Percentiles rank a stretch among this genome's conserved stretches.
Evolutionary conservation across 2,888 invertebrate genomes (phyloP).

Genomic region (Tachina lurida): DNA sequence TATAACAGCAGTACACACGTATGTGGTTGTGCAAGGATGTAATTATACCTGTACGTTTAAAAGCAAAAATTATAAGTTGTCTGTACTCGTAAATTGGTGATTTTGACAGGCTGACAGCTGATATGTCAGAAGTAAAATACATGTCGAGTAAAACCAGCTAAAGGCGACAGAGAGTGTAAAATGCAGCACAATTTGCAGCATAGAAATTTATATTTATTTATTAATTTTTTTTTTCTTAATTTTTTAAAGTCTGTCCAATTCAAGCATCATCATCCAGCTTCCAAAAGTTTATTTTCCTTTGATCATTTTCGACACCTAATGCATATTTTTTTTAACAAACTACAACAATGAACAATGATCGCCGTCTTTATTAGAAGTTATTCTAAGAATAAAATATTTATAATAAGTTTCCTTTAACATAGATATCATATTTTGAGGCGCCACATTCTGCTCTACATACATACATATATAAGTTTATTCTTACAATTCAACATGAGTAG

Average conservation of each 20-base stretch:
- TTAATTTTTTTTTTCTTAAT: neutral
- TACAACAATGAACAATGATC: neutral
- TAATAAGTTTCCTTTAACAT: slow-evolving; percentile 9
- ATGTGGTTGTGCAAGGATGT: too few species aligned
- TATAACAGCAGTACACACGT: too few species aligned
- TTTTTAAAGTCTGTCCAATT: neutral
- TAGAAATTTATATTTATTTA: neutral
- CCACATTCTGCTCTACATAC: slow-evolving; percentile 41
- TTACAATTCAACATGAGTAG: slow-evolving; percentile 13
- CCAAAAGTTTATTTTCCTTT: neutral
- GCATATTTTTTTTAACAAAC: neutral
- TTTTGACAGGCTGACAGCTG: too few species aligned
- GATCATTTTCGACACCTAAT: neutral
- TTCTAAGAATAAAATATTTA: slow-evolving; percentile 5
- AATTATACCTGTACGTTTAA: too few species aligned
- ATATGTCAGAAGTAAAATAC: too few species aligned
- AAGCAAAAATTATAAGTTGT: too few species aligned
- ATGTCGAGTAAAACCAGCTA: too few species aligned
- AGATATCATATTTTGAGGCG: slow-evolving; percentile 54
- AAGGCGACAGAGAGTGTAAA: too few species aligned
- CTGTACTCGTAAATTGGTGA: too few species aligned
- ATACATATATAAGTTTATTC: neutral
- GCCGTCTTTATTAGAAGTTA: neutral
- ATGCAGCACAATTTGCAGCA: too few species aligned
- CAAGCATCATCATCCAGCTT: neutral